Conservation (phyloP, 2,797 vertebrate species). For the Sus cebifrons region DNA sequence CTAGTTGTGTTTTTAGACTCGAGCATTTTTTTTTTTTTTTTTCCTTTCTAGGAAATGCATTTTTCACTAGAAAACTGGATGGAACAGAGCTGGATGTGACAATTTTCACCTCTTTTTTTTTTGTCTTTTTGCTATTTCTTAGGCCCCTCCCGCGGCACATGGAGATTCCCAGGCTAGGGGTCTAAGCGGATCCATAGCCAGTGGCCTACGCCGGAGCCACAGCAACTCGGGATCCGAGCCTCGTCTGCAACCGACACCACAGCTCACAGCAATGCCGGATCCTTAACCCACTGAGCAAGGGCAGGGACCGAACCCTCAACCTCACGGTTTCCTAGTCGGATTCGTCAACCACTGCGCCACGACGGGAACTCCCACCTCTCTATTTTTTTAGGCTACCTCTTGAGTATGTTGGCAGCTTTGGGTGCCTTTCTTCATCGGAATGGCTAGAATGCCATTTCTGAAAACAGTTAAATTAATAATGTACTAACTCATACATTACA, state of each 20-base stretch:
- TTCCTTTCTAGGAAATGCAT: background rate
- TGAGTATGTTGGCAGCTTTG: background rate
- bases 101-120: background rate
- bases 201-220: no score
- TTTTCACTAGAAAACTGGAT: background rate
- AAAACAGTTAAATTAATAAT: accelerated
- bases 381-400: background rate
- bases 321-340: no score
- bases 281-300: no score
- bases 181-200: no score
- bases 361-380: background rate
- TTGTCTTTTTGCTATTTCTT: no score
- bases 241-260: no score
- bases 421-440: background rate
- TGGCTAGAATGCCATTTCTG: background rate
- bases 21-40: background rate
- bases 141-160: no score
- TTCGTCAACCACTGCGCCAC: no score
- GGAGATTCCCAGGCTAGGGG: no score
- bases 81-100: background rate
- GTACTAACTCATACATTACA: accelerated
- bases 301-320: no score
- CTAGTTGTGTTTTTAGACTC: background rate
- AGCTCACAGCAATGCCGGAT: no score
- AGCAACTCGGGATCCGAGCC: no score